A percentile compares a stretch with the other conserved stretches of the same genome.
These are phyloP conservation scores for Gallinago undulata DNA, from an alignment of 2,113 vertebrate genomes.

Conservation along the genomic window DNA sequence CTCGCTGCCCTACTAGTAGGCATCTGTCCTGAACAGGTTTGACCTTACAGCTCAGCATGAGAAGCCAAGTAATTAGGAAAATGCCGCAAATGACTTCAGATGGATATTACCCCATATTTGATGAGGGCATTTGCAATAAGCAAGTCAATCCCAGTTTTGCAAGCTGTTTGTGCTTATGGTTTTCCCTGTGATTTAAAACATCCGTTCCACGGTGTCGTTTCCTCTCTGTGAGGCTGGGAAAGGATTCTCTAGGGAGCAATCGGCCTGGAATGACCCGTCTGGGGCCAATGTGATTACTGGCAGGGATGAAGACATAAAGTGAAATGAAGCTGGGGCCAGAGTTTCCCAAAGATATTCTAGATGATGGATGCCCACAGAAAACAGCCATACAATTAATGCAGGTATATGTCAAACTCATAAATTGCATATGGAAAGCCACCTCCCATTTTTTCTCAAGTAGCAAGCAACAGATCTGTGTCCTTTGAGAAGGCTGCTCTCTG, in stretches of 20 bases:
- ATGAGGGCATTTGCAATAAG: not conserved
- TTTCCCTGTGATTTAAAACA: not conserved
- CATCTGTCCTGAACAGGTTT: not conserved
- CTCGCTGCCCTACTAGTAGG: not conserved
- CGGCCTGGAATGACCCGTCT: not conserved
- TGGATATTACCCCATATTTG: not conserved
- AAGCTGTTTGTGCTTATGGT: not conserved
- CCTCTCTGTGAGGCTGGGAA: not conserved
- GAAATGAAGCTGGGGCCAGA: not conserved
- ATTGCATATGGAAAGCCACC: not conserved
- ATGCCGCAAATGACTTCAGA: not conserved
- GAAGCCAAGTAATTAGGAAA: not conserved
- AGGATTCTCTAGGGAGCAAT: not conserved
- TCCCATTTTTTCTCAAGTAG: not conserved
- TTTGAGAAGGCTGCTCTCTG: not conserved
- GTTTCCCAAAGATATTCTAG: not conserved
- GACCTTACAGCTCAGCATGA: not conserved
- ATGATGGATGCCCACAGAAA: not conserved
- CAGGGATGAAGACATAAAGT: not conserved
- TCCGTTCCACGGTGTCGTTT: not conserved
- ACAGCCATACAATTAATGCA: not conserved
- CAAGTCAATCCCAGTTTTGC: not conserved
- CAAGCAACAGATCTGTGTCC: not conserved
- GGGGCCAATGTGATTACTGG: not conserved
- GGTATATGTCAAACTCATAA: not conserved